Percentiles rank a stretch among this genome's conserved stretches.
These are phyloP conservation scores for Pseudomyrmex gracilis DNA, from an alignment of 1,140 invertebrate species.

Conservation along the genomic window DNA sequence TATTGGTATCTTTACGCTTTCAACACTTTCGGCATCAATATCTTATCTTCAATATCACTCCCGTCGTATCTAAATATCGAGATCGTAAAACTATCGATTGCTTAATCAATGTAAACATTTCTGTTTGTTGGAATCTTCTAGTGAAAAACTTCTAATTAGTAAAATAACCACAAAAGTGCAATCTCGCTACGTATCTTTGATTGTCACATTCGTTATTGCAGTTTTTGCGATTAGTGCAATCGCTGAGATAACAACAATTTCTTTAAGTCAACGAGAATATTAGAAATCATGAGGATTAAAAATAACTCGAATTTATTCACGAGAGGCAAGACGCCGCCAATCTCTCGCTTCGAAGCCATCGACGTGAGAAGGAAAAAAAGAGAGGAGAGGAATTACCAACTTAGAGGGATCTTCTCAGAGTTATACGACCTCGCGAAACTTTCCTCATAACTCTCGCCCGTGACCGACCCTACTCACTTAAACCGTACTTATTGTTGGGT, in stretches of 20 bases:
- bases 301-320: conserved; percentile 45
- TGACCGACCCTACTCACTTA: conserved; percentile 47
- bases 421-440: conserved; percentile 56
- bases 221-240: no score
- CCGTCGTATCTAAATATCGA: background rate
- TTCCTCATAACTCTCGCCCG: conserved; percentile 58
- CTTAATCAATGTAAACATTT: conserved; percentile 5
- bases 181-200: background rate
- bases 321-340: conserved; percentile 29
- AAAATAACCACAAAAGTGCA: conserved; percentile 1
- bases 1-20: conserved; percentile 1
- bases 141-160: conserved; percentile 38
- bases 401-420: conserved; percentile 35
- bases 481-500: conserved; percentile 53
- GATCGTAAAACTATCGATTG: background rate
- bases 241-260: no score
- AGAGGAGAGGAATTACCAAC: conserved; percentile 47
- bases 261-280: no score
- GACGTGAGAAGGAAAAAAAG: background rate
- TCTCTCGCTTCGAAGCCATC: background rate
- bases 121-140: conserved; percentile 1
- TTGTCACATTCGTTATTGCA: no score
- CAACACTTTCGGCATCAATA: conserved; percentile 2
- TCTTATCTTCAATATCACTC: background rate
- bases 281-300: background rate